phyloP scores from a whole-genome alignment of 2,888 invertebrate species.

The Agelastica alni region DNA sequence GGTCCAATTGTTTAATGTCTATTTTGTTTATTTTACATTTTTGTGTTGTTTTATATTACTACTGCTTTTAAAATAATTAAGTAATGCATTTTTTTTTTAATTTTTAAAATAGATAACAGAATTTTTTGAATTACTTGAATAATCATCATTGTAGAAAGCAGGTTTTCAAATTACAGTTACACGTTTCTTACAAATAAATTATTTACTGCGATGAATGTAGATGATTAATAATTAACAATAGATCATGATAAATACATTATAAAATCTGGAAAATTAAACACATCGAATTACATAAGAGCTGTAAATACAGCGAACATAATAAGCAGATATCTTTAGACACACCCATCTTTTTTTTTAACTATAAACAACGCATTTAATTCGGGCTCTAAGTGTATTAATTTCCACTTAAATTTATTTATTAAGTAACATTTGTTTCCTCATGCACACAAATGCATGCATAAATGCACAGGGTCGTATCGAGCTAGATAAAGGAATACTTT shows the following conservation, averaged over 20 bases:
- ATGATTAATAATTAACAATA: slow-evolving; percentile 18
- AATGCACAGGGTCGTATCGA: not conserved
- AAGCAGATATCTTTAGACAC: slow-evolving; percentile 14
- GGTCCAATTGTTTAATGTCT: too few relatives aligned
- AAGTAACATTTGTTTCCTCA: slow-evolving; percentile 12
- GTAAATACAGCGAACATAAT: slow-evolving; percentile 26
- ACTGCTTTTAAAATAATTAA: too few relatives aligned
- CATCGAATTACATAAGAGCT: slow-evolving; percentile 37
- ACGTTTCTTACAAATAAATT: slow-evolving; percentile 16
- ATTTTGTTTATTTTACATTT: too few relatives aligned
- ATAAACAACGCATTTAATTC: slow-evolving; percentile 7
- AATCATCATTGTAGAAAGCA: too few relatives aligned
- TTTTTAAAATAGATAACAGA: too few relatives aligned
- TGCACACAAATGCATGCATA: slow-evolving; percentile 1
- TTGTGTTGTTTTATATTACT: too few relatives aligned
- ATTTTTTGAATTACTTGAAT: too few relatives aligned
- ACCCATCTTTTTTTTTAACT: slow-evolving; percentile 28
- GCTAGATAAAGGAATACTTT: not conserved
- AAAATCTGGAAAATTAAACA: slow-evolving; percentile 18
- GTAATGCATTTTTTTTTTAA: too few relatives aligned
- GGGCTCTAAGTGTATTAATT: slow-evolving; percentile 2
- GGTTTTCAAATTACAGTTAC: too few relatives aligned
- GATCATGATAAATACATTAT: slow-evolving; percentile 17
- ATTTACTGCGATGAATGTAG: slow-evolving; percentile 15
- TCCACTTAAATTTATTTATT: slow-evolving; percentile 18